Conservation (phyloP, 2,888 invertebrate genomes). For the Sinodicranocentrus sp. region DNA sequence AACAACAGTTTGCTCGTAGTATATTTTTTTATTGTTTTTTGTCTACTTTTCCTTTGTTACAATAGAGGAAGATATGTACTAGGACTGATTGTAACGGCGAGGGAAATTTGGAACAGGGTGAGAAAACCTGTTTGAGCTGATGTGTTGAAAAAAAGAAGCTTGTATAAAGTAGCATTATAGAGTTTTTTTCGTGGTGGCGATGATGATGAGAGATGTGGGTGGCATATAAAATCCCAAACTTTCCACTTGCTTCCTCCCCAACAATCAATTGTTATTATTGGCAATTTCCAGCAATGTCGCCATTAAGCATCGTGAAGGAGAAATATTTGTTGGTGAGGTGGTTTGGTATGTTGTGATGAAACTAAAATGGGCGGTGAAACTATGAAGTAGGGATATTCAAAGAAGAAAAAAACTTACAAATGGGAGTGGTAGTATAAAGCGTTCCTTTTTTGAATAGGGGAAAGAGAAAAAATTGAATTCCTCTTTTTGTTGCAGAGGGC, state of each 20-base stretch:
- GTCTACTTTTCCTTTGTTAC: neutral
- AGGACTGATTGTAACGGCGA: no score
- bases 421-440: neutral
- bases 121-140: conserved; percentile 17
- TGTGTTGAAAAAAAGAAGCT: neutral
- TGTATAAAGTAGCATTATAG: no score
- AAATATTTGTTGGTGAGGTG: neutral
- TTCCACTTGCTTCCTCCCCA: neutral
- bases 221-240: conserved; percentile 19
- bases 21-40: neutral
- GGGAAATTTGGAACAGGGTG: neutral
- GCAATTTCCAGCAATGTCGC: conserved; percentile 24
- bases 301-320: conserved; percentile 23
- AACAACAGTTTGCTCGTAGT: conserved; percentile 47
- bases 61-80: no score
- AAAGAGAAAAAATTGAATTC: conserved; percentile 41
- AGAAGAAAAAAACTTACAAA: no score
- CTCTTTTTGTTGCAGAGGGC: conserved; percentile 8
- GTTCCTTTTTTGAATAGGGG: neutral
- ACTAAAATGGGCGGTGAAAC: no score
- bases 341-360: neutral
- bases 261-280: conserved; percentile 54
- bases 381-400: no score
- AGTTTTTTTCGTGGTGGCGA: conserved; percentile 12
- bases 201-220: conserved; percentile 32